Base-by-base conservation (phyloP, 2,113 vertebrate species). In the Mastomys natalensis region DNA sequence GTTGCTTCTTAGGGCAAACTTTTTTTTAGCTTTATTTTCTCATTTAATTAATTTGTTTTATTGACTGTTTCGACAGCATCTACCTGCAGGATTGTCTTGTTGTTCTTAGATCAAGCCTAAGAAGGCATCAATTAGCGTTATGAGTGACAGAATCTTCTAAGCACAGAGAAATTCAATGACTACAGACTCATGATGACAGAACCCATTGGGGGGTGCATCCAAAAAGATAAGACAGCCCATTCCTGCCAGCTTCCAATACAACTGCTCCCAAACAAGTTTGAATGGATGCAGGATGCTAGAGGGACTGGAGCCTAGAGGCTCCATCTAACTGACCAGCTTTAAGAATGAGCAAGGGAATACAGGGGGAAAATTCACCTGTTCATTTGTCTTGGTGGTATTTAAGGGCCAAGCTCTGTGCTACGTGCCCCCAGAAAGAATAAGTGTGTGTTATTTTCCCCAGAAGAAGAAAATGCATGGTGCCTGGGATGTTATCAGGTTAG, bases 11-110 rank as follows among this genome's bases (percentile, higher is more conserved):
- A 81, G 64, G 68, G 68, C 77, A 76, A 70, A 70, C 37, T 88
- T 10, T 45, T 93, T 90, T 86, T 68, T 94, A 26, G 66, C 17
- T 96, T 90, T 94, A 45, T 93, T 92, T 96, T 95, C 89, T 97
- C 81, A 40, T 16, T 84, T 82, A 60, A 94, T 98, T 70, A 93
- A 91, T 91, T 96, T 89, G 73, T 40, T 87, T 89, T 80, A 90
- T 95, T 90, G 87, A 37, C 55, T 93, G 10, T 73, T 96, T 94
- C 66, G 84, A 96, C 68, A 89, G 22, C 19, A 26, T 21, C 15
- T 21, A 43, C 17, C 76, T 29, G 1, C 31, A 94, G 91, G 88
- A 78, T 26, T 89, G 84, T 85, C 74, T 91, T 5, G 7, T 29
- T 55, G 43, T 87, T 89, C 84, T 72, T 31, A 15, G 76, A 45